Base-by-base conservation (phyloP, 1,140 invertebrate genomes). In the Scaptomyza montana region DNA sequence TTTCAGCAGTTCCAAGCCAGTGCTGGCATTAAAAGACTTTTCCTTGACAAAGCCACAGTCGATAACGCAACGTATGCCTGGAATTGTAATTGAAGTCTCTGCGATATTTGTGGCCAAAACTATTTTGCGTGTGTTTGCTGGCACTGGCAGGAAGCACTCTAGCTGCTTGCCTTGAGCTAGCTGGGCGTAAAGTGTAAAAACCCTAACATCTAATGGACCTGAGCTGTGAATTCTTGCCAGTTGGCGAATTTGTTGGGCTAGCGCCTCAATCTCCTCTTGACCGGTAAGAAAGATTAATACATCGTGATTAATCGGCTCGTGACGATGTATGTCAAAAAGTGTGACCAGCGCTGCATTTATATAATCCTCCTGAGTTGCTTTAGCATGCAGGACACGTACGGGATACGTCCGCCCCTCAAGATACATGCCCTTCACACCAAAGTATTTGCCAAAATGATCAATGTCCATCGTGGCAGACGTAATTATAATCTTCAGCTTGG, bases 261-360 rank as follows among this genome's bases (percentile, higher is more conserved):
- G 94, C 3, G 95, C 94, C 93, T 99, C 98, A 78, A 99, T 99
- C 94, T 99, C 99, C 92, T 99, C 98, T 93, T 99, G 98, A 3
- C 99, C 99, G 68, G 98, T 99, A 50, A 99, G 93, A 93, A 99
- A 99, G n/a, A 99, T 96, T 39, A 99, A 93, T 89, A 99, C 97
- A 92, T 99, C 98, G 80, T 96, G 94, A 80, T 97, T 96, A 19
- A 95, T 92, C 8, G 97, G 97, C 66, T 95, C 94, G 86, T 96
- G 94, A 66, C 95, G 94, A 93, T 99, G 98, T 63, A 99, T 96
- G 93, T 99, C 95, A 92, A 99, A 98, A 61, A 98, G 94, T 0
- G 98, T 97, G 43, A 97, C 95, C 2, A 99, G 92, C 62, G 96
- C 94, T 10, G 95, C 93, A 87, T 95, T 95, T 46, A 96, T 94